Evolutionary conservation across 2,113 vertebrate species (phyloP).

Genomic region (Alethe castanea): DNA sequence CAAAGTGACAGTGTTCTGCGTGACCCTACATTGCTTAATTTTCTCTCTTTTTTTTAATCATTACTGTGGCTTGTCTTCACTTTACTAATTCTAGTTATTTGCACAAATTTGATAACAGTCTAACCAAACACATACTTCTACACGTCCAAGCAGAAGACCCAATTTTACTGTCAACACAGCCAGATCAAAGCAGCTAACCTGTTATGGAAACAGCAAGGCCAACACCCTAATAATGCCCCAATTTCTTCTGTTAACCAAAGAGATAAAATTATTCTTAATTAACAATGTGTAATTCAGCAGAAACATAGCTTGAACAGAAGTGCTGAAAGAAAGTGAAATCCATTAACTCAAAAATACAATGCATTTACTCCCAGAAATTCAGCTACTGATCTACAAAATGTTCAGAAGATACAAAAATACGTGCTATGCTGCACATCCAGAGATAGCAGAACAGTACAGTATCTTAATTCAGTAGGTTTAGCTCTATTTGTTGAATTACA

Average conservation of each 20-base stretch:
- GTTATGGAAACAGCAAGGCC: slow-evolving; percentile 2
- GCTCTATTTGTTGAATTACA: neutral
- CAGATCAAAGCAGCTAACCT: slow-evolving; percentile 23
- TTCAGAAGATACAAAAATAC: neutral
- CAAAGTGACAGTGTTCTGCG: neutral
- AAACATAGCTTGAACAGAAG: neutral
- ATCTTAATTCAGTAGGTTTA: neutral
- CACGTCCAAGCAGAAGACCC: slow-evolving; percentile 20
- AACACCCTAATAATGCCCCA: slow-evolving; percentile 8
- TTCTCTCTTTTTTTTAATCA: neutral
- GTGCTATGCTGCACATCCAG: neutral
- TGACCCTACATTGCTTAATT: neutral
- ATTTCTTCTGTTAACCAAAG: slow-evolving; percentile 2
- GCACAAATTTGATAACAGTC: neutral
- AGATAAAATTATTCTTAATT: neutral
- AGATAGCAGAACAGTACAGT: neutral
- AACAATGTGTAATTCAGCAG: neutral
- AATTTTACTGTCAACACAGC: slow-evolving; percentile 13
- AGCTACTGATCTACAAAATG: neutral
- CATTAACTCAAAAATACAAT: neutral
- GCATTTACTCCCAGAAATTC: neutral
- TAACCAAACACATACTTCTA: neutral
- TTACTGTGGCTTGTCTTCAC: neutral
- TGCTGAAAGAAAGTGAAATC: neutral
- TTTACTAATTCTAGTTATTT: neutral